Evolutionary conservation across 2,888 invertebrate species (phyloP).

Genomic region (Steromphala cineraria): DNA sequence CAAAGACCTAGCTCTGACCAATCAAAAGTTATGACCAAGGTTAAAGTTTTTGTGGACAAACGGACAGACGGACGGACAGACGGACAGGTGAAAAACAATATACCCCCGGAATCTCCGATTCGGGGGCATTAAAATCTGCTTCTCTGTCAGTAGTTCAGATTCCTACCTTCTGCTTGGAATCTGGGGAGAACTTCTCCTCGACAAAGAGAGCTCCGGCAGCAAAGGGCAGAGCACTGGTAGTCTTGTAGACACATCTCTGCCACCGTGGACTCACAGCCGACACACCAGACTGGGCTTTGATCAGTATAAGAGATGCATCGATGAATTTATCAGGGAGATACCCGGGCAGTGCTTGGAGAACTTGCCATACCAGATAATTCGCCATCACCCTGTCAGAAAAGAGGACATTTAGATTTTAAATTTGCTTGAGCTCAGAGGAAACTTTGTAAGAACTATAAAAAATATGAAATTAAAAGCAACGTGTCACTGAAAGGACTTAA

Average conservation of each 20-base stretch:
- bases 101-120: too few species aligned
- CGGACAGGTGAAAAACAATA: too few species aligned
- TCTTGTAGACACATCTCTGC: conserved; percentile 57
- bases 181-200: conserved; percentile 54
- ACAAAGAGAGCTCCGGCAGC: conserved; percentile 62
- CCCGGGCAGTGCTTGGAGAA: conserved; percentile 42
- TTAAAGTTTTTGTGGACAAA: too few species aligned
- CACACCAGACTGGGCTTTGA: conserved; percentile 50
- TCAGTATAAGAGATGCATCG: conserved; percentile 47
- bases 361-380: conserved; percentile 62
- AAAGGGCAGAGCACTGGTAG: conserved; percentile 51
- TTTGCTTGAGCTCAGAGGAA: too few species aligned
- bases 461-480: too few species aligned
- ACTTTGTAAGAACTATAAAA: too few species aligned
- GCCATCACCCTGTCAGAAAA: conserved; percentile 52
- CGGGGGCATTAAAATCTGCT: too few species aligned
- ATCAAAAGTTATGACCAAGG: too few species aligned
- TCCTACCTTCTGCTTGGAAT: conserved; percentile 57
- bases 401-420: neutral
- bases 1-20: too few species aligned
- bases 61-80: too few species aligned
- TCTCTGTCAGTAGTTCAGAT: too few species aligned
- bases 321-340: conserved; percentile 52
- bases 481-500: too few species aligned
- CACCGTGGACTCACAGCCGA: conserved; percentile 46